Evolutionary conservation across 2,797 vertebrate species (phyloP).

Genomic region (Poeciliopsis gracilis): DNA sequence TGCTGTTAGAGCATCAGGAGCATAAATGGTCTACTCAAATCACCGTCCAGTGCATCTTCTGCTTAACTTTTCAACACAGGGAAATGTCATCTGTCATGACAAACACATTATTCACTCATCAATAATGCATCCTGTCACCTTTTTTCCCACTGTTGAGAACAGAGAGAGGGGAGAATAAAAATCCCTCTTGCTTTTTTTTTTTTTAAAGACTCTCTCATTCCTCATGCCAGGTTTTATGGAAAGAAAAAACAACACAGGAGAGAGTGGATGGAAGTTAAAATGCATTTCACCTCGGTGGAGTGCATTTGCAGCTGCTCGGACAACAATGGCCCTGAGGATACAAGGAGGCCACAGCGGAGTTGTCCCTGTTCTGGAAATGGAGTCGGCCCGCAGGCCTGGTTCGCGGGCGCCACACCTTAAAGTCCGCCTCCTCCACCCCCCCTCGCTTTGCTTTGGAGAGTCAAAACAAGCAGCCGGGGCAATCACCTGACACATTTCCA

Average conservation of each 20-base stretch:
- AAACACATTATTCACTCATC: slow-evolving; percentile 89
- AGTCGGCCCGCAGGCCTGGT: slow-evolving; percentile 84
- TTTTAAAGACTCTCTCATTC: slow-evolving; percentile 84
- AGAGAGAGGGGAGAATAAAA: slow-evolving; percentile 40
- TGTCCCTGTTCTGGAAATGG: slow-evolving; percentile 86
- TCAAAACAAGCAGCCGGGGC: slow-evolving; percentile 91
- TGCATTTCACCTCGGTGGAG: slow-evolving; percentile 90
- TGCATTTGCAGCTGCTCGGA: slow-evolving; percentile 90
- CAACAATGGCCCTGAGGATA: slow-evolving; percentile 93
- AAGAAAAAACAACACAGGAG: slow-evolving; percentile 89
- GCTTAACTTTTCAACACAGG: slow-evolving; percentile 72
- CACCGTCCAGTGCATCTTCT: slow-evolving; percentile 60
- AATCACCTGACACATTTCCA: slow-evolving; percentile 99
- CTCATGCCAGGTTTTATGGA: slow-evolving; percentile 86
- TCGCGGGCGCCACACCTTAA: slow-evolving; percentile 87
- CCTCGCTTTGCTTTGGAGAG: slow-evolving; percentile 80
- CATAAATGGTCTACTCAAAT: slow-evolving; percentile 56
- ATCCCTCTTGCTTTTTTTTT: slow-evolving; percentile 87
- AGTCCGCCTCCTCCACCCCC: slow-evolving; percentile 56
- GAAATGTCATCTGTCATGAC: slow-evolving; percentile 83
- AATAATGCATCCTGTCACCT: slow-evolving; percentile 88
- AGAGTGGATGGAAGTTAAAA: slow-evolving; percentile 82
- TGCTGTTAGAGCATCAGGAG: slow-evolving; percentile 13
- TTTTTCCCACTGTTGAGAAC: slow-evolving; percentile 62
- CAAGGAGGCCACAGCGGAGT: slow-evolving; percentile 87